Conservation (phyloP, 2,113 vertebrate genomes). For the Eulacestoma nigropectus region DNA sequence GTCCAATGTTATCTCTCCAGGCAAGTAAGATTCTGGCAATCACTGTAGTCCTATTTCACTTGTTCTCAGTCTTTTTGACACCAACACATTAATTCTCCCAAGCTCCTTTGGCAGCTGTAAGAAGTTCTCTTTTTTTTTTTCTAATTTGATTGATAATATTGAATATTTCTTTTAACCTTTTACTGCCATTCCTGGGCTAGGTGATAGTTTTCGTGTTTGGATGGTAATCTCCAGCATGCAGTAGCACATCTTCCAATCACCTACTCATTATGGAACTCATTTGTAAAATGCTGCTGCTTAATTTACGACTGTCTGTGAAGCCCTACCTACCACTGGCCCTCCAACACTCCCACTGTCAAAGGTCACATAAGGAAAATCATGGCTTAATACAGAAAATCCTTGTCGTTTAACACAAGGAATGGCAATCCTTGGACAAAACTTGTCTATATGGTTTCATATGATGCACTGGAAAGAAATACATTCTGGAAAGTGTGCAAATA, state of each 20-base stretch:
- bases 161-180: slow-evolving; percentile 40
- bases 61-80: slow-evolving; percentile 42
- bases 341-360: not conserved
- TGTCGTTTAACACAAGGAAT: not conserved
- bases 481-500: not conserved
- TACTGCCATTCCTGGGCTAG: not conserved
- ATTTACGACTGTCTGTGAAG: not conserved
- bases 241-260: not conserved
- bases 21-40: slow-evolving; percentile 31
- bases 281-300: not conserved
- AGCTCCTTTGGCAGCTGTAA: slow-evolving; percentile 15
- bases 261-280: not conserved
- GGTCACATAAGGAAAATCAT: not conserved
- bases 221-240: not conserved
- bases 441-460: not conserved
- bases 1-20: slow-evolving; percentile 21
- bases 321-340: not conserved
- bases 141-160: slow-evolving; percentile 39
- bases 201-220: not conserved
- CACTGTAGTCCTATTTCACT: slow-evolving; percentile 7
- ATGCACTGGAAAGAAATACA: not conserved
- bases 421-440: not conserved
- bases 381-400: not conserved
- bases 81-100: slow-evolving; percentile 16
- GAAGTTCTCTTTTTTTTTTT: not conserved